phyloP scores from a whole-genome alignment of 2,797 vertebrate species.

The Mus spretus region DNA sequence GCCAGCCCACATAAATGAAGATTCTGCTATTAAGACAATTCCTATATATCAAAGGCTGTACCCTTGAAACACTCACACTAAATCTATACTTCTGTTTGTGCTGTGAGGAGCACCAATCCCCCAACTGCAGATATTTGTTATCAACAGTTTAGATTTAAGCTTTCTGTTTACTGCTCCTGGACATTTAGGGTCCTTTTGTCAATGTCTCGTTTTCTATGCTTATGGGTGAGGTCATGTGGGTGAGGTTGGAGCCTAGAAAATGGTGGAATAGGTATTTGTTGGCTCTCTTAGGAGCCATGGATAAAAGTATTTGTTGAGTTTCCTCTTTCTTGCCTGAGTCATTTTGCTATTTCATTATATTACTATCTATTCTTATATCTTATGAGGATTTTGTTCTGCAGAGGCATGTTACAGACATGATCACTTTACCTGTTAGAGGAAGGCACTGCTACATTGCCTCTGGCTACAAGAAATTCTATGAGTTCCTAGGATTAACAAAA shows the following conservation, averaged over 20 bases:
- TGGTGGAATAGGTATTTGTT: background rate
- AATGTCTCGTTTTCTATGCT: background rate
- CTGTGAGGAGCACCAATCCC: too few relatives aligned
- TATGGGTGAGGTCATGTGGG: too few relatives aligned
- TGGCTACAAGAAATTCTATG: background rate
- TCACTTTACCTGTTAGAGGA: too few relatives aligned
- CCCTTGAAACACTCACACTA: background rate
- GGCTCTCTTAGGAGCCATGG: background rate
- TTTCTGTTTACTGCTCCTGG: background rate
- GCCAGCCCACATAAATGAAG: background rate
- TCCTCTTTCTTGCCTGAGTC: background rate
- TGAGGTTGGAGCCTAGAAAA: background rate
- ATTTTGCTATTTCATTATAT: background rate
- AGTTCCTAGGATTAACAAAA: background rate
- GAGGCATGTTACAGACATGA: background rate
- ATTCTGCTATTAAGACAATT: background rate
- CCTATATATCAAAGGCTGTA: background rate
- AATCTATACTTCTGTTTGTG: background rate
- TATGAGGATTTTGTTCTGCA: background rate
- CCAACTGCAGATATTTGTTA: too few relatives aligned
- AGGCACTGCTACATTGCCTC: background rate
- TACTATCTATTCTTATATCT: background rate
- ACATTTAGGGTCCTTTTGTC: background rate
- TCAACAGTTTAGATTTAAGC: background rate
- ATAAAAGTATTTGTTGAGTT: too few relatives aligned